Evolutionary conservation across 1,140 invertebrate genomes (phyloP).

Genomic region (Tetraneura akinire): DNA sequence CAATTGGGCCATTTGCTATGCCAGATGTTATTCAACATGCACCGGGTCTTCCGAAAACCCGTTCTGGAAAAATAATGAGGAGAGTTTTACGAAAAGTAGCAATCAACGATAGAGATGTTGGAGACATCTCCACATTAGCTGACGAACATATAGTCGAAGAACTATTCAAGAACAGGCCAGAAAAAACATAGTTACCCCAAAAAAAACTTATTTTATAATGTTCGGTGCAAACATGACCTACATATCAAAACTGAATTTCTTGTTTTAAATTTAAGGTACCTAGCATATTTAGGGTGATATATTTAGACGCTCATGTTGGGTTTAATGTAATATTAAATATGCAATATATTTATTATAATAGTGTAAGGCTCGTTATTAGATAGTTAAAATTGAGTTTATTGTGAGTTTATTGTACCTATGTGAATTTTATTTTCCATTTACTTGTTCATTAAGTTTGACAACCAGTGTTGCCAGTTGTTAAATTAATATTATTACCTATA

Average conservation of each 20-base stretch:
- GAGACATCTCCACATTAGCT: slow-evolving; percentile 89
- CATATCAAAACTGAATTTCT: slow-evolving; percentile 43
- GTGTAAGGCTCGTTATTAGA: neutral
- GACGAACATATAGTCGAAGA: slow-evolving; percentile 82
- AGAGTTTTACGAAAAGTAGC: slow-evolving; percentile 92
- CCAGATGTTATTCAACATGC: slow-evolving; percentile 93
- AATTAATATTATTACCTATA: slow-evolving; percentile 17
- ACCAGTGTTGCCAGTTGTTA: slow-evolving; percentile 26
- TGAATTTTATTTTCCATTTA: neutral
- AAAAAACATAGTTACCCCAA: slow-evolving; percentile 46
- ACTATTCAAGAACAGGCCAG: slow-evolving; percentile 72
- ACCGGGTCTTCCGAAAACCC: slow-evolving; percentile 90
- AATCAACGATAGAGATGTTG: slow-evolving; percentile 81
- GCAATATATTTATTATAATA: neutral
- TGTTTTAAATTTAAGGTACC: neutral
- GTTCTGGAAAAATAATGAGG: slow-evolving; percentile 98
- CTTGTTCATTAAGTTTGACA: neutral
- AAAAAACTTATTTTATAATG: neutral
- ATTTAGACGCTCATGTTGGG: slow-evolving; percentile 3
- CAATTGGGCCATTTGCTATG: slow-evolving; percentile 94
- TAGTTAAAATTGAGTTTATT: slow-evolving; percentile 20
- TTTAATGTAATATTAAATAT: neutral
- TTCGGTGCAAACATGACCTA: slow-evolving; percentile 23
- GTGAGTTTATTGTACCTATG: too few species aligned
- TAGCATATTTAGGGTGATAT: neutral